Percentiles rank a stretch among this genome's conserved stretches.
These are phyloP conservation scores for Streptopelia turtur DNA, from an alignment of 2,797 vertebrate species.

Conservation along the genomic window DNA sequence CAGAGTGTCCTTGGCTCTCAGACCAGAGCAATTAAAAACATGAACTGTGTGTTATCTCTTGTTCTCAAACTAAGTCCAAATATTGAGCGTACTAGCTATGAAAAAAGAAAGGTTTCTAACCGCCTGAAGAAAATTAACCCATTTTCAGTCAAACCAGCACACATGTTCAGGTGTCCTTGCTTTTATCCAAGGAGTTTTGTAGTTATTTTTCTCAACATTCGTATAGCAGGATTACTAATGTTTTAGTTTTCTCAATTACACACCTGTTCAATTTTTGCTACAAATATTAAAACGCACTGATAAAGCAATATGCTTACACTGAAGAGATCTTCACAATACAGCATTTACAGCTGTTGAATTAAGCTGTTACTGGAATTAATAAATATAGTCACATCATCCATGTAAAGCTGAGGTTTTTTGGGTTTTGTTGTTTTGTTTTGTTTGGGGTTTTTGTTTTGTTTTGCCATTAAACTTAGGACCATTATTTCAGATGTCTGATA, in stretches of 20 bases:
- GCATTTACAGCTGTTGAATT: not conserved
- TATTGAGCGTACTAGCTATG: no score
- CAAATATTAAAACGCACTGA: not conserved
- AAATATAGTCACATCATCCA: not conserved
- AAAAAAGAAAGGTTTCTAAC: no score
- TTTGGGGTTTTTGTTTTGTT: no score
- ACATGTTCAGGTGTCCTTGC: not conserved
- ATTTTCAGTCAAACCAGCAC: no score
- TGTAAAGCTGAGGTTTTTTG: not conserved
- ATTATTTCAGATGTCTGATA: not conserved
- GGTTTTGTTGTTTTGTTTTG: no score
- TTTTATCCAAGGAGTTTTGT: not conserved
- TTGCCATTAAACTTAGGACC: not conserved
- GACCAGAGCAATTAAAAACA: no score
- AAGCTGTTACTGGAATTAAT: not conserved
- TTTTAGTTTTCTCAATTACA: not conserved
- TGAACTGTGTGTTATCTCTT: no score
- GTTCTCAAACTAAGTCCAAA: no score
- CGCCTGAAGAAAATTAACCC: no score
- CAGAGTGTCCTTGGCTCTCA: no score
- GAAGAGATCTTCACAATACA: fast-evolving
- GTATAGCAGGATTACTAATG: not conserved
- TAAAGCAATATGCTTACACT: not conserved
- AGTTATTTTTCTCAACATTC: not conserved
- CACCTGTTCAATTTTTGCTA: not conserved